A percentile compares a stretch with the other conserved stretches of the same genome.
These are phyloP conservation scores for Caenorhabditis auriculariae DNA, from an alignment of 2,888 invertebrate genomes.

Conservation along the genomic window DNA sequence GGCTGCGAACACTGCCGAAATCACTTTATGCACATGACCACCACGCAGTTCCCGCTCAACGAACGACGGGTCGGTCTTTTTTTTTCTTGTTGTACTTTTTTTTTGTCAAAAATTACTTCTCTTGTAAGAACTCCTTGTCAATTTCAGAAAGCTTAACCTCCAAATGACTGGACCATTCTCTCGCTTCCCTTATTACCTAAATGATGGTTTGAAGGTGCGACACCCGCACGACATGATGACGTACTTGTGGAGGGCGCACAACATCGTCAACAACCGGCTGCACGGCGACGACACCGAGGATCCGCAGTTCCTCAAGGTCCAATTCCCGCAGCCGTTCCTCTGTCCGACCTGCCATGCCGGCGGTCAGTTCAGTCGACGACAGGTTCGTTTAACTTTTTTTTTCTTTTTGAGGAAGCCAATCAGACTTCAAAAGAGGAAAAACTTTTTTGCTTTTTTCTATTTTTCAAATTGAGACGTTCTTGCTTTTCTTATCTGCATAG, in stretches of 20 bases:
- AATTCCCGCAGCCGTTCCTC: conserved; percentile 75
- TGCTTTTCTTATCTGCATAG: no score
- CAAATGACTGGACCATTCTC: not conserved
- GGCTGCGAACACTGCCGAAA: conserved; percentile 86
- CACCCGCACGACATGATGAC: conserved; percentile 61
- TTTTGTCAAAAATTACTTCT: no score
- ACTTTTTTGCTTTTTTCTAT: no score
- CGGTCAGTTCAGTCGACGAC: conserved; percentile 60
- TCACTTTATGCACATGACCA: conserved; percentile 87
- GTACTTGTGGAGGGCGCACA: conserved; percentile 81
- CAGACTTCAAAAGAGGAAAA: no score
- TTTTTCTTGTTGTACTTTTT: not conserved
- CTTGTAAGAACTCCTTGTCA: not conserved
- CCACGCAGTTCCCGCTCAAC: conserved; percentile 64
- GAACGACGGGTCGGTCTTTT: conserved; percentile 46
- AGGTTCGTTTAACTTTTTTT: conserved; percentile 34
- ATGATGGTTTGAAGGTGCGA: conserved; percentile 49
- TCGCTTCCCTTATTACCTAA: not conserved
- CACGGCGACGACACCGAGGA: conserved; percentile 86
- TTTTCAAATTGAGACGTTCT: not conserved
- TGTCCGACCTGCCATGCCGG: conserved; percentile 63
- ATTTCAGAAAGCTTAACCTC: not conserved
- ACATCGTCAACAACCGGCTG: conserved; percentile 83
- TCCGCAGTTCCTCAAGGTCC: conserved; percentile 82
- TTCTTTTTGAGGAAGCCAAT: no score